Evolutionary conservation across 1,140 invertebrate genomes (phyloP).

Genomic region (Zaprionus capensis): DNA sequence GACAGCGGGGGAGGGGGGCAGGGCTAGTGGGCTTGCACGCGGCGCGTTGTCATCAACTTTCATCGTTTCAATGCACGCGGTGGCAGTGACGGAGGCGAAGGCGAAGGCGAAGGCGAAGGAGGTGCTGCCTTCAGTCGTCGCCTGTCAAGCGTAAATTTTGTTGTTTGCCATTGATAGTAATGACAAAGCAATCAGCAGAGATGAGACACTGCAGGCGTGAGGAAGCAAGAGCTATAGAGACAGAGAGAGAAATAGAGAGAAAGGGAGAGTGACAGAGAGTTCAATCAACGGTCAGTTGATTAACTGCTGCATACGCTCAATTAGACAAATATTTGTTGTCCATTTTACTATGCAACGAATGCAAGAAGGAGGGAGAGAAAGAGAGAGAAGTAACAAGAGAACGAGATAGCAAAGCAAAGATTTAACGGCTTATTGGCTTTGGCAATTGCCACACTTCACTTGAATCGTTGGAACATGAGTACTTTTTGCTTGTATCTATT

Average conservation of each 20-base stretch:
- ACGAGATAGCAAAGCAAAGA: neutral
- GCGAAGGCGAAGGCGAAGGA: neutral
- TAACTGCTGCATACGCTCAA: conserved; percentile 8
- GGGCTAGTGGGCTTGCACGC: conserved; percentile 12
- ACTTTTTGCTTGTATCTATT: neutral
- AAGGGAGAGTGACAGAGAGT: neutral
- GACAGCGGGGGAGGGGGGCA: neutral
- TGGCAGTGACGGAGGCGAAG: neutral
- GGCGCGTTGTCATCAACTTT: conserved; percentile 74
- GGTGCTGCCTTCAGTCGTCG: conserved; percentile 29
- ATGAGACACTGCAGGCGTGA: conserved; percentile 9
- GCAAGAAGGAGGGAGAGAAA: neutral
- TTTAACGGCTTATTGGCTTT: neutral
- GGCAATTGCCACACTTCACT: neutral
- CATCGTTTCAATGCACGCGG: conserved; percentile 46
- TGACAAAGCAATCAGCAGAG: conserved; percentile 64
- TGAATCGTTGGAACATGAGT: neutral
- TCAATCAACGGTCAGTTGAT: conserved; percentile 7
- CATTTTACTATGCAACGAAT: neutral
- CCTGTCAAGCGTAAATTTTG: conserved; percentile 68
- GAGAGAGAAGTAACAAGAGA: neutral
- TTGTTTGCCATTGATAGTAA: conserved; percentile 60
- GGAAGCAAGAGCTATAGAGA: conserved; percentile 12
- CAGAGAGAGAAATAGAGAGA: neutral
- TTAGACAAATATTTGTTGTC: neutral